Conservation (phyloP, 2,113 vertebrate genomes). For the Toxotes jaculatrix region DNA sequence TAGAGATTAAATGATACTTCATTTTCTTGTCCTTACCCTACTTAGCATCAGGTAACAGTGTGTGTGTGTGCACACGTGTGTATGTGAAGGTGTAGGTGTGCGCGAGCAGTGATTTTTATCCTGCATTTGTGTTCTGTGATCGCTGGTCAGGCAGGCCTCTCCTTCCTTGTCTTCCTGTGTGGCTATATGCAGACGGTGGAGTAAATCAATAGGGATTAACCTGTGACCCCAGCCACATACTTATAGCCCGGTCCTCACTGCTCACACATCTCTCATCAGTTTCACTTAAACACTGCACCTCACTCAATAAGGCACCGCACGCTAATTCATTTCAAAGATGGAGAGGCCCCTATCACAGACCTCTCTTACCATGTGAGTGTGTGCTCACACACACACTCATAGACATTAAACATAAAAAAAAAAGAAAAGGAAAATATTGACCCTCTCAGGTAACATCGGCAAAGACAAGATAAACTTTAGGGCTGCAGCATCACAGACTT, state of each 20-base stretch:
- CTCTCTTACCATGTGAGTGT: conserved; percentile 3
- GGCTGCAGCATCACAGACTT: background rate
- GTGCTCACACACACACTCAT: conserved; percentile 4
- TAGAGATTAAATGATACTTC: conserved; percentile 58
- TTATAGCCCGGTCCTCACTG: conserved; percentile 76
- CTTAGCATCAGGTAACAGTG: conserved; percentile 38
- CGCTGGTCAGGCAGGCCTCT: conserved; percentile 56
- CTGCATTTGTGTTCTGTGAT: conserved; percentile 32
- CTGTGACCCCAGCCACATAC: conserved; percentile 81
- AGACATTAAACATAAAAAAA: background rate
- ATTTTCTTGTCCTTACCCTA: conserved; percentile 62
- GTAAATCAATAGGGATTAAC: conserved; percentile 83
- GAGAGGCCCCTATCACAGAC: conserved; percentile 85
- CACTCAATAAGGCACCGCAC: conserved; percentile 79
- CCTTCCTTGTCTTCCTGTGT: conserved; percentile 66
- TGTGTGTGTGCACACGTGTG: conserved; percentile 6
- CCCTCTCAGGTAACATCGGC: background rate
- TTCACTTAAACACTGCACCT: conserved; percentile 82
- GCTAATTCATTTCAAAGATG: conserved; percentile 99
- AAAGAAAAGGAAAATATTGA: background rate
- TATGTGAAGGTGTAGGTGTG: conserved; percentile 20
- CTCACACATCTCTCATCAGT: conserved; percentile 87
- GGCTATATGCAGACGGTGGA: conserved; percentile 75
- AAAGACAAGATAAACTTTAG: background rate
- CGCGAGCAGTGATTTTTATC: conserved; percentile 44